Evolutionary conservation across 2,888 invertebrate species (phyloP).

Genomic region (Coleophora deauratella): DNA sequence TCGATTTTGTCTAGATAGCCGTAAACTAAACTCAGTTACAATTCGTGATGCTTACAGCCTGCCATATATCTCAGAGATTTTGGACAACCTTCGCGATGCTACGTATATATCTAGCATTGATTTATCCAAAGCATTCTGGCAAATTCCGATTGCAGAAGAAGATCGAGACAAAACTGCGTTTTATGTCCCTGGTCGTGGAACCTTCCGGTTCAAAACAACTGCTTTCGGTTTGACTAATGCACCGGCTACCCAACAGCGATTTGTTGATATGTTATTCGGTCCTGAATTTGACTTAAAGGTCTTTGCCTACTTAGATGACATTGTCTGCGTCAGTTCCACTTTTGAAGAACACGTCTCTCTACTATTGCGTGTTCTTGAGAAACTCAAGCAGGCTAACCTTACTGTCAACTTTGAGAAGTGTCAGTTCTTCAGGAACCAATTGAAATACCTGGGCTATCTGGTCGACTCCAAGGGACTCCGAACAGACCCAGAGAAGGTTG

Average conservation of each 20-base stretch:
- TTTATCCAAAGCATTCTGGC: background rate
- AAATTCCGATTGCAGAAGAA: slow-evolving; percentile 16
- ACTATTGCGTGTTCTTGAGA: slow-evolving; percentile 13
- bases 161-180: background rate
- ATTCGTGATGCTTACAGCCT: slow-evolving; percentile 10
- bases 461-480: slow-evolving; percentile 17
- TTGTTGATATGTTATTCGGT: slow-evolving; percentile 15
- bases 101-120: background rate
- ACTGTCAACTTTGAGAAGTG: slow-evolving; percentile 16
- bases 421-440: slow-evolving; percentile 13
- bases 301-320: slow-evolving; percentile 19
- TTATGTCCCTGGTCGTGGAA: too few species aligned
- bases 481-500: slow-evolving; percentile 21
- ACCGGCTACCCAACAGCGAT: slow-evolving; percentile 17
- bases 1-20: slow-evolving; percentile 4
- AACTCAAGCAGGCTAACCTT: slow-evolving; percentile 15
- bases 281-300: slow-evolving; percentile 18
- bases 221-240: slow-evolving; percentile 7
- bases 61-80: slow-evolving; percentile 9
- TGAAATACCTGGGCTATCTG: slow-evolving; percentile 16
- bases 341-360: slow-evolving; percentile 20
- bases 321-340: slow-evolving; percentile 13
- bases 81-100: slow-evolving; percentile 1
- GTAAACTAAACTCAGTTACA: slow-evolving; percentile 3
- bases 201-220: too few species aligned